These are phyloP conservation scores for Meteorus cinctellus DNA, from an alignment of 2,888 invertebrate species.

Conservation along the genomic window DNA sequence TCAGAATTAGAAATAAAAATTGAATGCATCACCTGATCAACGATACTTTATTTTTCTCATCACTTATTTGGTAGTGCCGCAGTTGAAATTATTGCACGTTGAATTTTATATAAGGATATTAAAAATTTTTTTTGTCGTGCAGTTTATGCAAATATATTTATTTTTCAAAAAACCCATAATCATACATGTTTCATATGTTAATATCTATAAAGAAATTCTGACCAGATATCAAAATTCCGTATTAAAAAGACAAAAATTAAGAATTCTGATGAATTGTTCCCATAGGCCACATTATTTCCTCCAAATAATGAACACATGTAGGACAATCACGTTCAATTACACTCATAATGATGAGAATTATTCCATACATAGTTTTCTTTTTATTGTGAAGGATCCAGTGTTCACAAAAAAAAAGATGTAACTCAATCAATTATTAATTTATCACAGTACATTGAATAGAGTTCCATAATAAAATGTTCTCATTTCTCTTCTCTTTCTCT, in stretches of 20 bases:
- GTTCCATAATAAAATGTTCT: not conserved
- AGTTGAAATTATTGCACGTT: not conserved
- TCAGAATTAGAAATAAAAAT: too few species aligned
- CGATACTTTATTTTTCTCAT: not conserved
- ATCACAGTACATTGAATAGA: not conserved
- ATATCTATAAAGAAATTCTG: not conserved
- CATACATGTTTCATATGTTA: conserved; percentile 5
- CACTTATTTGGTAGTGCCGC: not conserved
- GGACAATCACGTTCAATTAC: not conserved
- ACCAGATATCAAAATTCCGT: not conserved
- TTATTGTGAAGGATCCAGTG: not conserved
- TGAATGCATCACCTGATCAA: not conserved
- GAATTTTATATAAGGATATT: conserved; percentile 6
- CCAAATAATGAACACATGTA: not conserved
- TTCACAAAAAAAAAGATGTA: not conserved
- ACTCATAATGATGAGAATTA: not conserved
- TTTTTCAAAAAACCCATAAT: not conserved
- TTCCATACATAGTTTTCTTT: not conserved
- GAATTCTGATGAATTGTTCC: not conserved
- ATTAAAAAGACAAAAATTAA: not conserved
- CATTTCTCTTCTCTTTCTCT: not conserved
- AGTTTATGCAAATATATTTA: conserved; percentile 21
- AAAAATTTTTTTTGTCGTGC: not conserved
- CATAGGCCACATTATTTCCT: not conserved
- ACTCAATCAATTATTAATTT: not conserved